Base-by-base conservation (phyloP, 2,113 vertebrate genomes). In the Prochilodus magdalenae region DNA sequence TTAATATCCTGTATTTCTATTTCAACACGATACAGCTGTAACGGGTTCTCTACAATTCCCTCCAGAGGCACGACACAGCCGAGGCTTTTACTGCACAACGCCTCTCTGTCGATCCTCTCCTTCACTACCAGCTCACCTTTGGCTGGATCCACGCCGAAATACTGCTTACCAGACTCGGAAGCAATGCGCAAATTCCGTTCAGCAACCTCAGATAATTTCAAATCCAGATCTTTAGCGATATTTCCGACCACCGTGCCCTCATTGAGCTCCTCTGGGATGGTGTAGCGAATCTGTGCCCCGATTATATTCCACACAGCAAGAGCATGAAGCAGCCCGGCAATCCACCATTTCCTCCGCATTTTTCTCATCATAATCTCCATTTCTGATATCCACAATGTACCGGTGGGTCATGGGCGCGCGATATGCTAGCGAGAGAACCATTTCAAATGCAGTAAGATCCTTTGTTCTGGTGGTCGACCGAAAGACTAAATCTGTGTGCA, bases 1-100 rank as follows among this genome's bases (percentile, higher is more conserved):
- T 95, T 96, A n/a, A 95, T 94, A 75, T 96, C 95, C 16, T 93
- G 90, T 22, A 96, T 94, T 87, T 96, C 95, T 79, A 96, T 92
- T 76, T 96, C 95, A 0, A 95, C 93, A 16, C 88, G 88, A 36
- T 93, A 91, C 63, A 95, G 57, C 62, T 94, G 93, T 1, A 95
- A 75, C 0, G 94, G 93, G 13, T 90, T 89, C 84, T 95, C 93
- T 66, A 93, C 82, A 7, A 96, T 91, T 0, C 36, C 95, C 92
- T 77, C 95, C 82, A 79, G 93, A 91, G 67, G 95, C 70, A 57
- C 94, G 1, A 80, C 1, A 82, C 81, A 5, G 83, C 84, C n/a
- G n/a, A n/a, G n/a, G 73, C 83, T 93, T 89, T 92, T 90, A 81
- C 73, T 89, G 81, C 94, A 95, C 70, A 95, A 75, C 55, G 87